Evolutionary conservation across 2,888 invertebrate species (phyloP).

Genomic region (Sycophila texana): DNA sequence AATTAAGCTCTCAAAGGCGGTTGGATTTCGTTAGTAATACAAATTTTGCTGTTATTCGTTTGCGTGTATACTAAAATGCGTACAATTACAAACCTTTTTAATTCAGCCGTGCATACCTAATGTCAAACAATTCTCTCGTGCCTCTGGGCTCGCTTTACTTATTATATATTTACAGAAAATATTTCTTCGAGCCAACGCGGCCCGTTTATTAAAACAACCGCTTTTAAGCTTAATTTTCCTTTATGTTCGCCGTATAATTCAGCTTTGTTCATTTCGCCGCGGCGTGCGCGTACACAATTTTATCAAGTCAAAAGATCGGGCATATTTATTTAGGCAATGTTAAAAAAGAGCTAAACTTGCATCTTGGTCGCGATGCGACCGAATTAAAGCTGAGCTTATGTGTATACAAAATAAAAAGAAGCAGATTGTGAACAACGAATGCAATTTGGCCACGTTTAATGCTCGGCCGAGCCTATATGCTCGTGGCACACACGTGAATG

Average conservation of each 20-base stretch:
- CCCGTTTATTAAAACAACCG: slow-evolving; percentile 24
- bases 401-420: slow-evolving; percentile 12
- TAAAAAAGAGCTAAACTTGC: not conserved
- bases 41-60: too few relatives aligned
- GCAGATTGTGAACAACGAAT: slow-evolving; percentile 28
- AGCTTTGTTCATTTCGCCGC: slow-evolving; percentile 15
- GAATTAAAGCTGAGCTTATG: slow-evolving; percentile 12
- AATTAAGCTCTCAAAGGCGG: too few relatives aligned
- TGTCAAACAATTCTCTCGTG: too few relatives aligned
- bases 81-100: too few relatives aligned
- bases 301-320: slow-evolving; percentile 24
- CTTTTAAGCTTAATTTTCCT: not conserved
- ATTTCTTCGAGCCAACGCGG: slow-evolving; percentile 14
- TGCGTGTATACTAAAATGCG: too few relatives aligned
- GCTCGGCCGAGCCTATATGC: slow-evolving; percentile 36
- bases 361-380: not conserved
- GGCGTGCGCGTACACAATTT: slow-evolving; percentile 6
- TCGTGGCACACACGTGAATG: slow-evolving; percentile 4
- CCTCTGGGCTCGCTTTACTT: too few relatives aligned
- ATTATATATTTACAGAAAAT: not conserved
- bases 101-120: too few relatives aligned
- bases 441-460: slow-evolving; percentile 40
- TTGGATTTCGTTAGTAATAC: too few relatives aligned
- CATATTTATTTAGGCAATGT: not conserved
- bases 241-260: slow-evolving; percentile 8